Conservation (phyloP, 2,888 invertebrate genomes). For the Heterodera filipjevi region DNA sequence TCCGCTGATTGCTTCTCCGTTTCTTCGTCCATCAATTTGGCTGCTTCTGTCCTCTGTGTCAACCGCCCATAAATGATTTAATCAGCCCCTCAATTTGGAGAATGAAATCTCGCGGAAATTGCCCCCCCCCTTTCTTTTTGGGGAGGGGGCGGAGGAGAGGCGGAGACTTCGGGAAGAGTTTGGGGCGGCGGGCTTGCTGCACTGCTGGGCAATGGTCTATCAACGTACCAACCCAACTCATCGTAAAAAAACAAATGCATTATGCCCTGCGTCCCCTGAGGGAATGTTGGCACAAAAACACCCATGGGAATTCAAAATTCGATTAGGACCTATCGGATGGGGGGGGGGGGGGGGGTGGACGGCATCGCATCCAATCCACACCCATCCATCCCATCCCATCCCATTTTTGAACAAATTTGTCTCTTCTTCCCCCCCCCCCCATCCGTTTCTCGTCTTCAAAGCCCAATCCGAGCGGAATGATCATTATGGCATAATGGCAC, state of each 20-base stretch:
- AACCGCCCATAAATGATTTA: not conserved
- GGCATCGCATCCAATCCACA: not conserved
- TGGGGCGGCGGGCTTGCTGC: not conserved
- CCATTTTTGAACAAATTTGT: not conserved
- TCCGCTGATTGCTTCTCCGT: not conserved
- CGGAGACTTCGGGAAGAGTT: not conserved
- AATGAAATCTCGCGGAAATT: conserved; percentile 12
- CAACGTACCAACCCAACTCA: not conserved
- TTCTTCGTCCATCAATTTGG: not conserved
- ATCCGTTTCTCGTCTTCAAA: not conserved
- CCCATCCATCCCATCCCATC: not conserved
- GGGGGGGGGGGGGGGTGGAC: no score
- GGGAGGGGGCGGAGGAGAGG: not conserved
- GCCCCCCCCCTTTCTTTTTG: not conserved
- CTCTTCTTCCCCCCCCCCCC: not conserved
- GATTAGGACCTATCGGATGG: not conserved
- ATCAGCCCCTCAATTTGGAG: not conserved
- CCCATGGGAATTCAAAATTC: not conserved
- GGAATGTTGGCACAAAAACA: not conserved
- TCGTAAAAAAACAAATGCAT: not conserved
- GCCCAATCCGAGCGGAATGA: not conserved
- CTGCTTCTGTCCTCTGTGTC: not conserved
- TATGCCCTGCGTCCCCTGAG: not conserved
- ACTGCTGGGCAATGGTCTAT: not conserved
- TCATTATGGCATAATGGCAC: no score